phyloP scores from a whole-genome alignment of 2,888 invertebrate genomes.

The Trilocha varians region DNA sequence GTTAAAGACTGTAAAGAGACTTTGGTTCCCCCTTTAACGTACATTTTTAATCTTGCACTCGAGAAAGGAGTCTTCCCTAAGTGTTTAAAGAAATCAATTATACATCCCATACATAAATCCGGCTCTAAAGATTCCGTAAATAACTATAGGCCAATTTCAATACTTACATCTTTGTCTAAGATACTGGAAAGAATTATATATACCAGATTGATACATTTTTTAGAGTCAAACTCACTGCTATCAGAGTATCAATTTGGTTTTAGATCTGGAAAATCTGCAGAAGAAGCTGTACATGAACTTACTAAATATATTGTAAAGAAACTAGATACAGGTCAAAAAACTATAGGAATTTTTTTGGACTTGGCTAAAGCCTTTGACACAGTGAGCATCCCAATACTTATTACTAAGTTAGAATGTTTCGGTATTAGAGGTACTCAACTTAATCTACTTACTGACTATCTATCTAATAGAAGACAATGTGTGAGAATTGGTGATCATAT shows the following conservation, averaged over 20 bases:
- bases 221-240: slow-evolving; percentile 6
- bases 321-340: slow-evolving; percentile 8
- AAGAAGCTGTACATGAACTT: slow-evolving; percentile 7
- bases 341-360: slow-evolving; percentile 9
- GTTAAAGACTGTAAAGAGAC: too few species aligned
- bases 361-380: slow-evolving; percentile 12
- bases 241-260: slow-evolving; percentile 9
- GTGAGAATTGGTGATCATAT: background rate
- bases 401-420: slow-evolving; percentile 5
- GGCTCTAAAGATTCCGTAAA: slow-evolving; percentile 4
- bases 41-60: slow-evolving; percentile 4
- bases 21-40: background rate
- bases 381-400: slow-evolving; percentile 7
- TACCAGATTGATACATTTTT: slow-evolving; percentile 6
- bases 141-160: slow-evolving; percentile 10
- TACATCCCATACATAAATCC: slow-evolving; percentile 6
- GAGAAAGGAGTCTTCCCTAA: slow-evolving; percentile 4
- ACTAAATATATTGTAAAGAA: slow-evolving; percentile 4
- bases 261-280: slow-evolving; percentile 5
- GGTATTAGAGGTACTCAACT: slow-evolving; percentile 7
- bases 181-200: slow-evolving; percentile 9
- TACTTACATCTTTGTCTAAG: slow-evolving; percentile 9
- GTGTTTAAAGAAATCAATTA: slow-evolving; percentile 1
- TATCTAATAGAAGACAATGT: background rate
- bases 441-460: background rate